Conservation (phyloP, 1,140 invertebrate genomes). For the Pogonomyrmex barbatus region DNA sequence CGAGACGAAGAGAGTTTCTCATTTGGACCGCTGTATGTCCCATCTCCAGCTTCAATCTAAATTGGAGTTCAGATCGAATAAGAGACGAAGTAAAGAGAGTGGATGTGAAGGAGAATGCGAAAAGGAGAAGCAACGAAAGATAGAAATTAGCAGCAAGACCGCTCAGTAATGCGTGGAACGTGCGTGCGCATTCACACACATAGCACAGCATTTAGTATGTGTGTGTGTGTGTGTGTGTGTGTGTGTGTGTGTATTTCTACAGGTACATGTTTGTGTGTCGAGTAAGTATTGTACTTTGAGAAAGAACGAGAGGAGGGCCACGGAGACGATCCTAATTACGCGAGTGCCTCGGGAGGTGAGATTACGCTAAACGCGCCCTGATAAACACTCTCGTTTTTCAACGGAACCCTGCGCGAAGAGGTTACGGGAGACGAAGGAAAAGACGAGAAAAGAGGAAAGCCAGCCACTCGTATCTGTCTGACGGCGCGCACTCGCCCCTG, state of each 20-base stretch:
- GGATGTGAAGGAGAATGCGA: background rate
- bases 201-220: too few species aligned
- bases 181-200: too few species aligned
- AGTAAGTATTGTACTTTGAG: background rate
- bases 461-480: slow-evolving; percentile 72
- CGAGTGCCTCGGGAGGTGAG: slow-evolving; percentile 80
- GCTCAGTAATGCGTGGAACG: background rate
- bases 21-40: slow-evolving; percentile 18
- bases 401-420: slow-evolving; percentile 53
- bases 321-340: slow-evolving; percentile 79
- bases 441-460: slow-evolving; percentile 64
- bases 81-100: background rate
- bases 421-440: slow-evolving; percentile 22
- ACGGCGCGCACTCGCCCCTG: slow-evolving; percentile 45
- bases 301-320: slow-evolving; percentile 17
- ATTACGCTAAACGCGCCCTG: slow-evolving; percentile 82
- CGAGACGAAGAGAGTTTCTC: slow-evolving; percentile 70
- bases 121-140: slow-evolving; percentile 52
- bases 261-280: background rate
- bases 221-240: background rate
- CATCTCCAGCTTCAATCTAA: slow-evolving; percentile 71
- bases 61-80: slow-evolving; percentile 70
- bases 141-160: slow-evolving; percentile 72
- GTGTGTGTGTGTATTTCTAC: background rate
- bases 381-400: slow-evolving; percentile 83